Base-by-base conservation (phyloP, 1,140 invertebrate species). In the Sitodiplosis mosellana region DNA sequence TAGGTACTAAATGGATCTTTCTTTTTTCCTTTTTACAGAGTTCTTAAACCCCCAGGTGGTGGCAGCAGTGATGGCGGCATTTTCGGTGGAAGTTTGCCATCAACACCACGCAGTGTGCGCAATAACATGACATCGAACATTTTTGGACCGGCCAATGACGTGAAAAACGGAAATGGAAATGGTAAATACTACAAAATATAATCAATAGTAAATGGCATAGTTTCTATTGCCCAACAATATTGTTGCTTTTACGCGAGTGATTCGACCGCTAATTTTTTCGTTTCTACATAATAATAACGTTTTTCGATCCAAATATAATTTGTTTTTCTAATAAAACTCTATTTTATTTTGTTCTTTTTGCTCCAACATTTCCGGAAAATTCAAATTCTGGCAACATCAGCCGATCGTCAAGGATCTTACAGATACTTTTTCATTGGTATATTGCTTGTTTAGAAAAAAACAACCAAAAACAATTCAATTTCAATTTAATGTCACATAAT, bases 31-130 rank as follows among this genome's bases (percentile, higher is more conserved):
- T 45, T 52, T 56, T 60, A 1, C 50, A 75, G 73, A 58, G 71
- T 75, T 33, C 55, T 73, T 47, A 70, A 69, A 56, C 70, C 73
- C 40, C 73, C 73, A 48, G 73, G 72, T 49, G 73, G 73, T 53
- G 72, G 66, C 42, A 67, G 65, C 38, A 74, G 69, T 55, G 70
- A 74, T 56, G n/a, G n/a, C n/a, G n/a, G n/a, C 27, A 70, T 73
- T 51, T 74, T 74, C 42, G 61, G 60, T 43, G 54, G 57, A 47
- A 58, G 61, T 43, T 49, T 55, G 50, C 57, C 60, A 44, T 53
- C 58, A 53, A 64, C 62, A 37, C 62, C 62, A 46, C 58, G 62
- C 45, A 55, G 53, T 34, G 56, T 59, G 10, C 61, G 60, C 48
- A 64, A 64, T 56, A 60, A 60, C 47, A 64, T 64, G 61, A 54